Conservation (phyloP, 2,888 invertebrate genomes). For the Tetranychus piercei region DNA sequence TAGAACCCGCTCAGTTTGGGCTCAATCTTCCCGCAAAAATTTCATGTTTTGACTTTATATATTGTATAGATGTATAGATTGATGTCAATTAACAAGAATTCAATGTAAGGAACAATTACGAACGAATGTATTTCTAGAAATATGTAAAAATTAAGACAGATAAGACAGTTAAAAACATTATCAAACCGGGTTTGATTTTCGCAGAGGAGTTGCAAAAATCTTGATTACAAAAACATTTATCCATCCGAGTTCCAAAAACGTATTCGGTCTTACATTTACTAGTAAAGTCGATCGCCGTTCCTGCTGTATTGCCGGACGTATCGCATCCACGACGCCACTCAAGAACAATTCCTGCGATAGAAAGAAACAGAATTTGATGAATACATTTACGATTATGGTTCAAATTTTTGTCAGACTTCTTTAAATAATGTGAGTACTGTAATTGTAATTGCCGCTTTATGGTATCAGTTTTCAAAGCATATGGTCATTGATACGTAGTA, state of each 20-base stretch:
- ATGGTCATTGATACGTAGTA: background rate
- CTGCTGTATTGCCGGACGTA: slow-evolving; percentile 1
- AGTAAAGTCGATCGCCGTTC: background rate
- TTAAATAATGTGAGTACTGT: background rate
- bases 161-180: background rate
- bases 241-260: slow-evolving; percentile 19
- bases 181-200: background rate
- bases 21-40: too few relatives aligned
- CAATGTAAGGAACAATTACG: too few relatives aligned
- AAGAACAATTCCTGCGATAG: background rate
- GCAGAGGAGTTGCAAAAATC: slow-evolving; percentile 16
- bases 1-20: too few relatives aligned
- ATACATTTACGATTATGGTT: background rate
- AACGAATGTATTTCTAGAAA: too few relatives aligned
- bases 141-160: too few relatives aligned
- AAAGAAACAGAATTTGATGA: background rate
- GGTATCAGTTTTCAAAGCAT: background rate
- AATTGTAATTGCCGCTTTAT: background rate
- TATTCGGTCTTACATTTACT: slow-evolving; percentile 18
- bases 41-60: too few relatives aligned
- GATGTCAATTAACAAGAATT: too few relatives aligned
- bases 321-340: slow-evolving; percentile 10
- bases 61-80: too few relatives aligned
- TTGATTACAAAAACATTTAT: slow-evolving; percentile 20
- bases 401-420: background rate